Percentiles rank a stretch among this genome's conserved stretches.
phyloP scores from a whole-genome alignment of 2,888 invertebrate genomes.

The Drosophila peninsularis region DNA sequence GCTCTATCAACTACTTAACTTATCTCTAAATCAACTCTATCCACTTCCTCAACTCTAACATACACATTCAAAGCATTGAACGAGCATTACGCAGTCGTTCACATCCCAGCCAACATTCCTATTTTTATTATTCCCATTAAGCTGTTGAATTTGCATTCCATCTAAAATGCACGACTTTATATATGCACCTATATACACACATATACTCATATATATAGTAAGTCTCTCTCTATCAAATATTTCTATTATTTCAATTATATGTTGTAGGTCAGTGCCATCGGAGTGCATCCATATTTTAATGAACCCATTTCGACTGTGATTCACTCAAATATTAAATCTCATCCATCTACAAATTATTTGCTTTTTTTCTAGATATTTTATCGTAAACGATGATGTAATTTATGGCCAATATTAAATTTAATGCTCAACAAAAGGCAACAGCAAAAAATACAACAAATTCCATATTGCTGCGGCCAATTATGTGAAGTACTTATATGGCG shows the following conservation, averaged over 20 bases:
- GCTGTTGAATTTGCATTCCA: conserved; percentile 59
- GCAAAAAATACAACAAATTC: conserved; percentile 30
- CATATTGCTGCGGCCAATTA: conserved; percentile 64
- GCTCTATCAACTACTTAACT: neutral
- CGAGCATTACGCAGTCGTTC: neutral
- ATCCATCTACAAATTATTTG: conserved; percentile 18
- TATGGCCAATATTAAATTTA: conserved; percentile 70
- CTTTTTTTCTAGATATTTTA: conserved; percentile 13
- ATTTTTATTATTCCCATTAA: conserved; percentile 19
- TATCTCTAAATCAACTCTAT: neutral
- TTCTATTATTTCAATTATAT: conserved; percentile 27
- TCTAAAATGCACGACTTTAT: conserved; percentile 31
- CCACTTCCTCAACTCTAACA: neutral
- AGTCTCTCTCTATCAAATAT: conserved; percentile 5
- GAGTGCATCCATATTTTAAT: conserved; percentile 51
- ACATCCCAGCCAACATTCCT: neutral
- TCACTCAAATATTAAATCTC: conserved; percentile 51
- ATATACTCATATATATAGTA: conserved; percentile 4
- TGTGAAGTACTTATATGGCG: conserved; percentile 72
- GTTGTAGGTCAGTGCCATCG: conserved; percentile 56
- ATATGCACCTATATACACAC: neutral
- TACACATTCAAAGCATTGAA: neutral
- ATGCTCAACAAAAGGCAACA: conserved; percentile 39
- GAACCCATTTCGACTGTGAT: conserved; percentile 34
- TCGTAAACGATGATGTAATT: conserved; percentile 73